A percentile compares a stretch with the other conserved stretches of the same genome.
These are phyloP conservation scores for Drosophila merina DNA, from an alignment of 2,888 invertebrate species.

Conservation along the genomic window DNA sequence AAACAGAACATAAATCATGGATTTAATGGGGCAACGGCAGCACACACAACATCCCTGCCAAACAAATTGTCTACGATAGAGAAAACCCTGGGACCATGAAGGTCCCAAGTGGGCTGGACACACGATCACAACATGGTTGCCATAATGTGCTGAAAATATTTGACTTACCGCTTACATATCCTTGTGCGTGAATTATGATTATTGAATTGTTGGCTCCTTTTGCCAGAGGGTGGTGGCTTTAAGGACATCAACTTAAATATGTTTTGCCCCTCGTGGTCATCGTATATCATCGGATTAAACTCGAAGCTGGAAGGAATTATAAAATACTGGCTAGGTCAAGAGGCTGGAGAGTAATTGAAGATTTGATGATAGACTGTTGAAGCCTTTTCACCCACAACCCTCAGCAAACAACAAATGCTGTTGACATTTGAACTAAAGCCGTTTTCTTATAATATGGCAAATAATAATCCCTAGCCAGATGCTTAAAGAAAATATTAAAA, in stretches of 20 bases:
- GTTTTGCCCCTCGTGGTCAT: slow-evolving; percentile 25
- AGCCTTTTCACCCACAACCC: not conserved
- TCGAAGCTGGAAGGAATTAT: slow-evolving; percentile 7
- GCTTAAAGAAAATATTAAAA: slow-evolving; percentile 50
- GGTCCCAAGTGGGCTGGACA: slow-evolving; percentile 71
- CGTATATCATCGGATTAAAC: slow-evolving; percentile 34
- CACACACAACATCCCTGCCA: slow-evolving; percentile 45
- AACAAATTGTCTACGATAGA: slow-evolving; percentile 43
- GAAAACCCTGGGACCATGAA: slow-evolving; percentile 48
- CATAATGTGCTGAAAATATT: slow-evolving; percentile 78
- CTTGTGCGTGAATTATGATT: slow-evolving; percentile 64
- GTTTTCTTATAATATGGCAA: slow-evolving; percentile 78
- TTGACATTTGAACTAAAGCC: slow-evolving; percentile 78
- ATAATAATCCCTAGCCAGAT: slow-evolving; percentile 77
- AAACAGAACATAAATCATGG: slow-evolving; percentile 83
- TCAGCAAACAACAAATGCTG: slow-evolving; percentile 66
- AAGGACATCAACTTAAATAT: slow-evolving; percentile 18
- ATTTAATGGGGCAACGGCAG: slow-evolving; percentile 67
- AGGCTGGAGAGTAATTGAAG: not conserved
- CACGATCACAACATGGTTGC: slow-evolving; percentile 81
- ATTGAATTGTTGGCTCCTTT: slow-evolving; percentile 54
- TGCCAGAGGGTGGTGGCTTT: slow-evolving; percentile 8
- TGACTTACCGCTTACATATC: slow-evolving; percentile 71
- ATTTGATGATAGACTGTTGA: not conserved
- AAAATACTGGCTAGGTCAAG: slow-evolving; percentile 14